Evolutionary conservation across 2,113 vertebrate genomes (phyloP), one percentile per base, ranked within the genome.

Genomic region (Saccopteryx leptura): DNA sequence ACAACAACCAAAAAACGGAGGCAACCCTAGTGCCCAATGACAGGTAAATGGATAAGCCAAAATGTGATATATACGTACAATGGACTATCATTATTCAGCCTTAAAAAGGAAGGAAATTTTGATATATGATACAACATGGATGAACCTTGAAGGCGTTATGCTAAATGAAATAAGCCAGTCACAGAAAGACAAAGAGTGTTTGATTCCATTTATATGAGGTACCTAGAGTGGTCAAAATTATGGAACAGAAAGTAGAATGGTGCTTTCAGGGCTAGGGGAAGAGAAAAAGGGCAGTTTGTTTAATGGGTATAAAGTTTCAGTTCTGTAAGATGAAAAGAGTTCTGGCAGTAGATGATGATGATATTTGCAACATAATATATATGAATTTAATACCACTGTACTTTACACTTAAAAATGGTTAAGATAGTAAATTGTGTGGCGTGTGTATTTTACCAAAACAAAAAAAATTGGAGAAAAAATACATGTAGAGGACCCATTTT

Each of bases 111-210:
- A 75, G 28, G 5, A 74, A 69, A 71, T 60, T 58, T 15, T 81
- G 24, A 76, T 54, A 74, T 19, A 58, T 23, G 23, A n/a, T 56
- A n/a, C 31, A 87, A 61, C 24, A 69, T n/a, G 75, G n/a, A 68
- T 71, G 33, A 81, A 66, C 46, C 46, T 6, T 71, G 26, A 76
- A 12, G 18, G 60, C 52, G 78, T 31, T 61, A 71, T 65, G 24
- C 58, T 80, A 78, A 39, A 10, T 52, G 31, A 91, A 97, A 84
- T 71, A 89, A 65, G 7, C 48, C 23, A 60, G 2, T 93, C 71
- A 80, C 68, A 79, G 80, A 90, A 76, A 78, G 31, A 82, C 19
- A 60, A 46, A 54, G 13, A 26, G 7, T 79, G 24, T 18, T 33
- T 74, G 33, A 50, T 74, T 72, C 33, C 58, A 63, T 54, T 65